Evolutionary conservation across 2,113 vertebrate genomes (phyloP), one percentile per base, ranked within the genome.

Genomic region (Upupa epops): DNA sequence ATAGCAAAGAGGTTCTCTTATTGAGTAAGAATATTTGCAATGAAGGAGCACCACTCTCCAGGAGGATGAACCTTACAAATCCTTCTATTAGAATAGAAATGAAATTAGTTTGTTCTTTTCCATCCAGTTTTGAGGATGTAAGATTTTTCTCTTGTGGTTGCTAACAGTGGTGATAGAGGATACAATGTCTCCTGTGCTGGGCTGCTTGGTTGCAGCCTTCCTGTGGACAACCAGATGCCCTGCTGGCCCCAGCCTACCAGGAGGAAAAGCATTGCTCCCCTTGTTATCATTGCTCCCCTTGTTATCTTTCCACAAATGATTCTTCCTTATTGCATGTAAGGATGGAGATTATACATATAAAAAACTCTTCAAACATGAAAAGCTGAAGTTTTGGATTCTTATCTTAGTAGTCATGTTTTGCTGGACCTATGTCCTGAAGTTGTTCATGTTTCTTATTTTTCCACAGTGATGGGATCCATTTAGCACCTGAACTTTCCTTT

Each of bases 401-500:
- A 29, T 64, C 25, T 46, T 37, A 8, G n/a, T 73, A 52, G 37
- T 58, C 55, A 42, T 0, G 1, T 80, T 79, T 65, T 81, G 15
- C 52, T 83, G 76, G 17, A 36, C 31, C 49, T n/a, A 11, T 81
- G 49, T 72, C 58, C 55, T 87, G 61, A 59, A 91, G 45, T 63
- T 65, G 17, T 86, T 78, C 73, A 37, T 6, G 25, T n/a, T 85
- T 86, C 46, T 37, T 59, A 22, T 69, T 89, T 93, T 91, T 95
- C 52, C 22, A 78, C 31, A 40, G 26, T 81, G 40, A 66, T 84
- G 52, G 59, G 86, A 60, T 60, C 55, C 34, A 59, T 68, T 92
- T 46, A n/a, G 56, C 71, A 11, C 9, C 37, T 79, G 86, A 79
- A 77, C 92, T 83, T 81, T 88, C 40, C 54, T 87, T 93, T 79